Conservation (phyloP, 2,797 vertebrate species). For the Brachymystax lenok region DNA sequence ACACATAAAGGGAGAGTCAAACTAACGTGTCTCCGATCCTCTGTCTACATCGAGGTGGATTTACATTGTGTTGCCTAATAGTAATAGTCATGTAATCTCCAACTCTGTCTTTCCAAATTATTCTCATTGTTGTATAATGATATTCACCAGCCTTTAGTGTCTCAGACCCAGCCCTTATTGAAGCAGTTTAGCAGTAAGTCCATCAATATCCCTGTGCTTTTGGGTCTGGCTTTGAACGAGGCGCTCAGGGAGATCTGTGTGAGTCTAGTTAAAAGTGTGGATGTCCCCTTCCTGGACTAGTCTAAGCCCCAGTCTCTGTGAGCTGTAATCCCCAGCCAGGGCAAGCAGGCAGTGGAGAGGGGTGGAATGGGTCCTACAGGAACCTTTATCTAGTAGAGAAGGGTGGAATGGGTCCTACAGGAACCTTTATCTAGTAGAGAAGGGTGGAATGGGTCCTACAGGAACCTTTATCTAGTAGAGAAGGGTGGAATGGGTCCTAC, state of each 20-base stretch:
- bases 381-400: background rate
- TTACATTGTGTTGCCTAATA: no score
- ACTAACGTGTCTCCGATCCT: no score
- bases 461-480: background rate
- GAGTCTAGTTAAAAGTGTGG: constrained; percentile 1
- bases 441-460: no score
- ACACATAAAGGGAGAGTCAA: no score
- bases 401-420: no score
- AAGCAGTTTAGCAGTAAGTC: background rate
- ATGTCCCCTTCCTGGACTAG: constrained; percentile 1
- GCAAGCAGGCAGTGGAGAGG: background rate
- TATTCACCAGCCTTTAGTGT: no score
- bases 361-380: constrained; percentile 14
- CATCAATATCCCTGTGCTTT: background rate
- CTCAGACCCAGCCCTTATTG: background rate
- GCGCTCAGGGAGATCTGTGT: background rate
- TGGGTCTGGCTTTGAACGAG: background rate
- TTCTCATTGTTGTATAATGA: no score
- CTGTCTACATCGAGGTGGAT: no score
- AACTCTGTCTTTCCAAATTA: no score
- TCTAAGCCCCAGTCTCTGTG: background rate
- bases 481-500: constrained; percentile 12
- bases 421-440: no score
- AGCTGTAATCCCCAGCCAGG: background rate
- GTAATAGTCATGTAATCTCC: no score